Conservation (phyloP, 2,797 vertebrate species). For the Setipinna tenuifilis region DNA sequence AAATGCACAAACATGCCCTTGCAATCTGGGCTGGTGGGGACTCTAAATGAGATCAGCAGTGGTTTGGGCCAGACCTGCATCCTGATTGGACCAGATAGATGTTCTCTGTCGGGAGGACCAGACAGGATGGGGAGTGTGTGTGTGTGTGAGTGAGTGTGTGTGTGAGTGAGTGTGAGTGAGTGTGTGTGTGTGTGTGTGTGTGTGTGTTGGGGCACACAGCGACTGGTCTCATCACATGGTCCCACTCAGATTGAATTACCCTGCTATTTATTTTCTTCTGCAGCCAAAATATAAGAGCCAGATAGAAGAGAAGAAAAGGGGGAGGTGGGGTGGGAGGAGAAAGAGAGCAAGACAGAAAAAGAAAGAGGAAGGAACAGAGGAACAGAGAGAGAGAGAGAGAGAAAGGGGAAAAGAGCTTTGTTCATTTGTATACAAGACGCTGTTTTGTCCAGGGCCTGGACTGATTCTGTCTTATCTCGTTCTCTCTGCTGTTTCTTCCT, state of each 20-base stretch:
- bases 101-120: too few relatives aligned
- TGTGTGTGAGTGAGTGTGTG: too few relatives aligned
- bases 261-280: slow-evolving; percentile 10
- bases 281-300: background rate
- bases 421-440: background rate
- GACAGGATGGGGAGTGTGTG: too few relatives aligned
- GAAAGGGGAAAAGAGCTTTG: background rate
- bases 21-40: background rate
- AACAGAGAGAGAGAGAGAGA: background rate
- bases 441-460: background rate
- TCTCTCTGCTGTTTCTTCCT: background rate
- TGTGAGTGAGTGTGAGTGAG: too few relatives aligned
- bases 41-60: slow-evolving; percentile 3
- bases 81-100: too few relatives aligned
- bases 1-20: slow-evolving; percentile 1
- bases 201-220: background rate
- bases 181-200: too few relatives aligned
- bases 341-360: too few relatives aligned
- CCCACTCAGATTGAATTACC: slow-evolving; percentile 12
- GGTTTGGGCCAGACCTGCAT: background rate
- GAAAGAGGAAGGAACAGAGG: background rate
- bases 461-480: background rate
- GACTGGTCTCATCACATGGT: slow-evolving; percentile 6
- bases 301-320: background rate
- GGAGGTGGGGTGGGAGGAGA: too few relatives aligned